Percentiles rank a stretch among this genome's conserved stretches.
phyloP scores from a whole-genome alignment of 2,113 vertebrate genomes.

The Myrmophylax atrothorax region DNA sequence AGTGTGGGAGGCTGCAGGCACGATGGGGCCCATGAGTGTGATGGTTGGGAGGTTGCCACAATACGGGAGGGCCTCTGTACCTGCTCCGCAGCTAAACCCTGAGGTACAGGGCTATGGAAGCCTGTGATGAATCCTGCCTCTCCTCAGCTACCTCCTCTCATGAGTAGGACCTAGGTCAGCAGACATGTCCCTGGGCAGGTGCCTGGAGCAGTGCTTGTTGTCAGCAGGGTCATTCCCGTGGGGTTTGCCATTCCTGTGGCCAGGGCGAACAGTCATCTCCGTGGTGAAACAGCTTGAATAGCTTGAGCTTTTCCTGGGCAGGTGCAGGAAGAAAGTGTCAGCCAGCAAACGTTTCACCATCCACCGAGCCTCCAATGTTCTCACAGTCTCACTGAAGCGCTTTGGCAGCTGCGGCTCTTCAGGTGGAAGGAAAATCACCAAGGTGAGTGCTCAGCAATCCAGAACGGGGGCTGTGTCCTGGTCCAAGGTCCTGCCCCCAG shows the following conservation, averaged over 20 bases:
- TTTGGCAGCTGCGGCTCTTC: slow-evolving; percentile 68
- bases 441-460: slow-evolving; percentile 71
- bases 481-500: accelerated
- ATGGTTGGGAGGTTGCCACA: not conserved
- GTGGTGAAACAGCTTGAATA: not conserved
- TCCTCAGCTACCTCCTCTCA: not conserved
- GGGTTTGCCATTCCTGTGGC: not conserved
- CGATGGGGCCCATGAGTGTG: accelerated
- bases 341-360: slow-evolving; percentile 93
- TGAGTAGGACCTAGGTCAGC: not conserved
- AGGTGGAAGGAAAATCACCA: slow-evolving; percentile 92
- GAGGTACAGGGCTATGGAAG: accelerated
- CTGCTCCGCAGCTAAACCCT: accelerated
- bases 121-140: not conserved
- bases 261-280: not conserved
- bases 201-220: not conserved
- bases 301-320: slow-evolving; percentile 14
- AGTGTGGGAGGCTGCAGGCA: slow-evolving; percentile 40
- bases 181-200: accelerated
- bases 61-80: accelerated
- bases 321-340: slow-evolving; percentile 93
- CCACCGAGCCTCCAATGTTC: slow-evolving; percentile 88
- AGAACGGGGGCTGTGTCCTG: not conserved
- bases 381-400: slow-evolving; percentile 92
- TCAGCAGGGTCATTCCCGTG: not conserved